A percentile compares a stretch with the other conserved stretches of the same genome.
Conservation (phyloP, 1,140 invertebrate species). For the Tetramorium simillimum region DNA sequence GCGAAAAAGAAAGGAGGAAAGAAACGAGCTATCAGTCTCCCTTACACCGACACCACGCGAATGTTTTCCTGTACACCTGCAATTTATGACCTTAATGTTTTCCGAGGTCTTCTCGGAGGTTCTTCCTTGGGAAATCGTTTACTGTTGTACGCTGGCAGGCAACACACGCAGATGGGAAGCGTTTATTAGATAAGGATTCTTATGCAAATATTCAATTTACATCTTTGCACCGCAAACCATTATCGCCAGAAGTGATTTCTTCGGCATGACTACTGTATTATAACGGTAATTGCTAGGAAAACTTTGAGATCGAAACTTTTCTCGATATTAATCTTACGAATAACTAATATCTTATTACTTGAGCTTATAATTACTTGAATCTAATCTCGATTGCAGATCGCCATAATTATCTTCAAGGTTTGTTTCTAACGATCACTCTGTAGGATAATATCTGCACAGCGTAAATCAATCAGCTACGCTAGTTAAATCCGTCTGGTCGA, state of each 20-base stretch:
- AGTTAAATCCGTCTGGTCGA: background rate
- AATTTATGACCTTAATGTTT: conserved; percentile 26
- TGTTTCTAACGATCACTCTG: background rate
- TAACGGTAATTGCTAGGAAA: background rate
- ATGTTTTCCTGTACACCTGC: conserved; percentile 8
- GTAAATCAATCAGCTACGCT: background rate
- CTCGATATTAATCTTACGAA: conserved; percentile 2
- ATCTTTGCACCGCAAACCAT: background rate
- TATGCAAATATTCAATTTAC: conserved; percentile 41
- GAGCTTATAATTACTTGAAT: background rate
- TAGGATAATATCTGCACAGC: background rate
- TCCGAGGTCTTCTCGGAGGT: background rate
- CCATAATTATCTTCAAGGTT: conserved; percentile 21
- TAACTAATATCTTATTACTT: background rate
- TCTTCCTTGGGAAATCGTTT: conserved; percentile 22
- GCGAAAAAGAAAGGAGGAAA: conserved; percentile 1
- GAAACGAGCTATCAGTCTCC: background rate
- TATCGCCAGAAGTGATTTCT: conserved; percentile 1
- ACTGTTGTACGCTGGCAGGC: background rate
- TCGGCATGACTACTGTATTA: background rate
- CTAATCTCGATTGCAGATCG: background rate
- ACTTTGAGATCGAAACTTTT: background rate
- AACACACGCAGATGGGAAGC: background rate
- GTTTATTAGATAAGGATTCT: conserved; percentile 17
- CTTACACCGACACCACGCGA: background rate